Conservation (phyloP, 2,113 vertebrate species). For the Cyphomyrus plagiostoma region DNA sequence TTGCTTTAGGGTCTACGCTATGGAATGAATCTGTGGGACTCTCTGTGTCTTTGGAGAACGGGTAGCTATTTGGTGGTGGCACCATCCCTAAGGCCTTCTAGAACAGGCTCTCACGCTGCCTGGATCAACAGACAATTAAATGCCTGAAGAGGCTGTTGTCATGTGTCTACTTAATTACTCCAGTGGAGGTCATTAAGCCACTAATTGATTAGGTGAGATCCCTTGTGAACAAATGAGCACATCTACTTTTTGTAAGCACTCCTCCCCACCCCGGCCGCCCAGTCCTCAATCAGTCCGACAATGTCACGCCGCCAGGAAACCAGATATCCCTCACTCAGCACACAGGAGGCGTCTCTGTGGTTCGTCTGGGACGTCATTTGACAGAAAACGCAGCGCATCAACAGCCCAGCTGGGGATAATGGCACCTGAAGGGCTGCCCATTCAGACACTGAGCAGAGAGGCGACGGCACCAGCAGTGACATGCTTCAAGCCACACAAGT, state of each 20-base stretch:
- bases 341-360: neutral
- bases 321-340: neutral
- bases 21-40: neutral
- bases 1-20: too few species aligned
- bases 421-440: neutral
- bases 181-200: slow-evolving; percentile 23
- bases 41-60: neutral
- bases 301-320: neutral
- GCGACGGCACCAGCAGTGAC: neutral
- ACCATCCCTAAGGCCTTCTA: neutral
- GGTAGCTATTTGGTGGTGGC: neutral
- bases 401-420: neutral
- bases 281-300: neutral
- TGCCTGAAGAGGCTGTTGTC: slow-evolving; percentile 13
- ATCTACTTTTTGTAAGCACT: neutral
- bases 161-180: slow-evolving; percentile 19
- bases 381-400: neutral
- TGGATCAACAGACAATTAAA: slow-evolving; percentile 12
- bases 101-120: neutral
- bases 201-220: slow-evolving; percentile 25
- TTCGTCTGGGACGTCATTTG: neutral
- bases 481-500: neutral
- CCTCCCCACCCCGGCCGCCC: neutral
- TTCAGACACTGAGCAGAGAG: neutral
- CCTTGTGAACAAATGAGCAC: slow-evolving; percentile 15